Evolutionary conservation across 2,888 invertebrate species (phyloP).

Genomic region (Spodoptera littoralis): DNA sequence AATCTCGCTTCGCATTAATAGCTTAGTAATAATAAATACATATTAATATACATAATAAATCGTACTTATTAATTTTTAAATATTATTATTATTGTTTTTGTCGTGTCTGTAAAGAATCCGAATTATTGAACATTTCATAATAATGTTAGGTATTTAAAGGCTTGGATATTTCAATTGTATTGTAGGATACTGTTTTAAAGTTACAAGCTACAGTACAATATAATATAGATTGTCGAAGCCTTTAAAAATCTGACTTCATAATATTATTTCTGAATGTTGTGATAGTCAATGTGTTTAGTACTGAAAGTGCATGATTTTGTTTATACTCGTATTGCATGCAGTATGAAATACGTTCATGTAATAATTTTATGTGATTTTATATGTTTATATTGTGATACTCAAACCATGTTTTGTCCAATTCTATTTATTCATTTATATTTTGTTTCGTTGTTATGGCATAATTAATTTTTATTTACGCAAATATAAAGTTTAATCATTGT

Average conservation of each 20-base stretch:
- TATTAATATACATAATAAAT: too few species aligned
- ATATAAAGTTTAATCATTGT: conserved; percentile 20
- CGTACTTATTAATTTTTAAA: conserved; percentile 1
- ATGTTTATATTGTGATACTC: conserved; percentile 46
- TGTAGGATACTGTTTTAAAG: background rate
- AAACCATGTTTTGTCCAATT: conserved; percentile 23
- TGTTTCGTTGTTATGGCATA: conserved; percentile 27
- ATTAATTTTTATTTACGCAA: conserved; percentile 26
- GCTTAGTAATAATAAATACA: background rate
- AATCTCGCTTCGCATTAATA: conserved; percentile 12
- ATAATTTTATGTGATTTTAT: conserved; percentile 46
- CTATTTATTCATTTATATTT: conserved; percentile 35
- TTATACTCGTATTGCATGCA: conserved; percentile 61
- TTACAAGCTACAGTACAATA: background rate
- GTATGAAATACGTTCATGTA: conserved; percentile 56
- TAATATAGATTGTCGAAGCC: conserved; percentile 10
- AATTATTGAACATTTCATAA: conserved; percentile 36
- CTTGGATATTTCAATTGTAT: background rate
- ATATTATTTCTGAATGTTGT: conserved; percentile 49
- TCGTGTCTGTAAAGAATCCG: conserved; percentile 26
- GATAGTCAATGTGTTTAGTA: conserved; percentile 59
- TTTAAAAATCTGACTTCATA: conserved; percentile 9
- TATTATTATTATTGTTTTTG: conserved; percentile 14
- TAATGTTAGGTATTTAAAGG: conserved; percentile 13
- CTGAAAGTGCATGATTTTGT: conserved; percentile 66